Conservation (phyloP, 2,888 invertebrate species). For the Idaea aversata region DNA sequence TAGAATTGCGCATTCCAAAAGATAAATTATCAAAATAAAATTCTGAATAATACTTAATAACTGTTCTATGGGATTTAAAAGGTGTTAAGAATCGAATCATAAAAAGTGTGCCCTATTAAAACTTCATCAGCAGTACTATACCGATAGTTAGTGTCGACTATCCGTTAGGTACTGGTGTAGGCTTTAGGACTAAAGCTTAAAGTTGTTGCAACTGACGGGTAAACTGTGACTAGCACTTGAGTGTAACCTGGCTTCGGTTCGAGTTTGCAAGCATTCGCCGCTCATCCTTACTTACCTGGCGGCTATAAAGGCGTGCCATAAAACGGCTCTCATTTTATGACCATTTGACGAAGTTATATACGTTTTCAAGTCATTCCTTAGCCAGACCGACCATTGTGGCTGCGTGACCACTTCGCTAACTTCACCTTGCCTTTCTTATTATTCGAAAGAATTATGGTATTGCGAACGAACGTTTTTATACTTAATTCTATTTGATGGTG, state of each 20-base stretch:
- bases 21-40: no score
- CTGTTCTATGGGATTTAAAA: no score
- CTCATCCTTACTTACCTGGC: slow-evolving; percentile 65
- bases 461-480: slow-evolving; percentile 42
- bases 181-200: no score
- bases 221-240: not conserved
- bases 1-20: no score
- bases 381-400: slow-evolving; percentile 63
- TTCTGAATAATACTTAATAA: no score
- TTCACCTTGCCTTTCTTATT: slow-evolving; percentile 54
- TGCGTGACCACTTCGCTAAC: slow-evolving; percentile 57
- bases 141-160: no score
- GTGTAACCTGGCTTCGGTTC: slow-evolving; percentile 32
- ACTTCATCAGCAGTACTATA: no score
- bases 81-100: no score
- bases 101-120: no score
- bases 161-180: no score
- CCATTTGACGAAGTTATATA: slow-evolving; percentile 77
- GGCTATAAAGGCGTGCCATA: slow-evolving; percentile 75
- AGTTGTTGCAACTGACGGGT: no score
- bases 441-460: slow-evolving; percentile 51
- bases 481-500: slow-evolving; percentile 36
- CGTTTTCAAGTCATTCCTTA: slow-evolving; percentile 74
- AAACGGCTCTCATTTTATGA: slow-evolving; percentile 76
- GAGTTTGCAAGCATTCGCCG: slow-evolving; percentile 53